Conservation (phyloP, 2,797 vertebrate species). For the Scolopax rusticola region DNA sequence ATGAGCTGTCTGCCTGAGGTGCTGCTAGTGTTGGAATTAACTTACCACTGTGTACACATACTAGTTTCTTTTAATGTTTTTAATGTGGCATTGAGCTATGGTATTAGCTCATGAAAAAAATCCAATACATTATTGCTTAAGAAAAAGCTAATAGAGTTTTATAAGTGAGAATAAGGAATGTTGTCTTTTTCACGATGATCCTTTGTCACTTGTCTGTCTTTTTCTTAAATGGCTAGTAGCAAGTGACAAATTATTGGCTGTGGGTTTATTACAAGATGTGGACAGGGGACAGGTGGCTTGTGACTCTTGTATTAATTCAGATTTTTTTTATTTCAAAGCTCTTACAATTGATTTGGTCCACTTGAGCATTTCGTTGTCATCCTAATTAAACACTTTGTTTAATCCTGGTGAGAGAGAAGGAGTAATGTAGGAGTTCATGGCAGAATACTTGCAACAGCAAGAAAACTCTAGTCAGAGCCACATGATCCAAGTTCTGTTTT, state of each 20-base stretch:
- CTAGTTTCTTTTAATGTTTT: neutral
- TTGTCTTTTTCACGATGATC: neutral
- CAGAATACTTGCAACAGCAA: neutral
- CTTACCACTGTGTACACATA: neutral
- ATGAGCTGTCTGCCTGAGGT: accelerated
- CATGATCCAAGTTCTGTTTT: neutral
- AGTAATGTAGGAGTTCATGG: neutral
- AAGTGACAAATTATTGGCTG: neutral
- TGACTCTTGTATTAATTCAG: neutral
- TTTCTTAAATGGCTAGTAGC: constrained; percentile 1
- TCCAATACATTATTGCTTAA: neutral
- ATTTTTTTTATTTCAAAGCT: neutral
- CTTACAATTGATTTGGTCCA: neutral
- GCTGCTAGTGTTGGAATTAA: neutral
- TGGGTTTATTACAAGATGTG: constrained; percentile 24
- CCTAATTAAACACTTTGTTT: neutral
- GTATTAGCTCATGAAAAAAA: neutral
- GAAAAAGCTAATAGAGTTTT: constrained; percentile 1
- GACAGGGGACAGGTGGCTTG: neutral
- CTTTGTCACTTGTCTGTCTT: constrained; percentile 21
- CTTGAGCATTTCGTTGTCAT: neutral
- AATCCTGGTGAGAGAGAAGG: neutral
- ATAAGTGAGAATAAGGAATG: constrained; percentile 1
- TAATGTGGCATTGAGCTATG: neutral
- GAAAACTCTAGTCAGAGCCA: neutral